Percentiles rank a stretch among this genome's conserved stretches.
Conservation (phyloP, 2,113 vertebrate species). For the Orthochromis malagaraziensis region DNA sequence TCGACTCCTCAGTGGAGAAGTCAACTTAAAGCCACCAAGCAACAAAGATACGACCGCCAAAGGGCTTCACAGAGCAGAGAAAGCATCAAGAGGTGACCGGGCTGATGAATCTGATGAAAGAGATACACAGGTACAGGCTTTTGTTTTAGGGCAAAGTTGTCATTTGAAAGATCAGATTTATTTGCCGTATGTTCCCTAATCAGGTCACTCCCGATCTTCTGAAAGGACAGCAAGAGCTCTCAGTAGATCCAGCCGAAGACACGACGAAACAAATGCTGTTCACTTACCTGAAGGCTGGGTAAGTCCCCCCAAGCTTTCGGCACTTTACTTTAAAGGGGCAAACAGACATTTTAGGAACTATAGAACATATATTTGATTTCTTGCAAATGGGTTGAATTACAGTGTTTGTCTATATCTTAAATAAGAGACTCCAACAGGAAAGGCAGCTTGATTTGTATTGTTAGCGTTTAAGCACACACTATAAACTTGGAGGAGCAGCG, state of each 20-base stretch:
- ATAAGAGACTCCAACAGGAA: neutral
- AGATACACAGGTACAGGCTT: slow-evolving; percentile 60
- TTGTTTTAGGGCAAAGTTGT: neutral
- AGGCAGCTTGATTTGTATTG: neutral
- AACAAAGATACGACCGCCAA: neutral
- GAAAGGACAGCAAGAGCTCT: slow-evolving; percentile 86
- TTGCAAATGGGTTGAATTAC: neutral
- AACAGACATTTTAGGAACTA: neutral
- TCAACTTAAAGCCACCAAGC: neutral
- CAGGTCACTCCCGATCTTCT: slow-evolving; percentile 94
- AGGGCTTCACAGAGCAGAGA: slow-evolving; percentile 24
- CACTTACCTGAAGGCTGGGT: slow-evolving; percentile 91
- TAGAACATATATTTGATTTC: neutral
- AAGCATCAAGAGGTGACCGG: neutral
- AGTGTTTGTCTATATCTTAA: neutral
- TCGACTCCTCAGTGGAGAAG: slow-evolving; percentile 15
- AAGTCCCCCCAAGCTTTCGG: slow-evolving; percentile 28
- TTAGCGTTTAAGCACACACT: neutral
- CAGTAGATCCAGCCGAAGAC: slow-evolving; percentile 82
- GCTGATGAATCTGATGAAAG: slow-evolving; percentile 36
- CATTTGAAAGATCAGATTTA: slow-evolving; percentile 11
- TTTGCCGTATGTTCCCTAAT: slow-evolving; percentile 48
- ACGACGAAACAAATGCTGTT: slow-evolving; percentile 87
- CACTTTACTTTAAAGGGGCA: neutral
- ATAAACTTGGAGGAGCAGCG: neutral